Conservation (phyloP, 1,140 invertebrate species). For the Artemia franciscana region DNA sequence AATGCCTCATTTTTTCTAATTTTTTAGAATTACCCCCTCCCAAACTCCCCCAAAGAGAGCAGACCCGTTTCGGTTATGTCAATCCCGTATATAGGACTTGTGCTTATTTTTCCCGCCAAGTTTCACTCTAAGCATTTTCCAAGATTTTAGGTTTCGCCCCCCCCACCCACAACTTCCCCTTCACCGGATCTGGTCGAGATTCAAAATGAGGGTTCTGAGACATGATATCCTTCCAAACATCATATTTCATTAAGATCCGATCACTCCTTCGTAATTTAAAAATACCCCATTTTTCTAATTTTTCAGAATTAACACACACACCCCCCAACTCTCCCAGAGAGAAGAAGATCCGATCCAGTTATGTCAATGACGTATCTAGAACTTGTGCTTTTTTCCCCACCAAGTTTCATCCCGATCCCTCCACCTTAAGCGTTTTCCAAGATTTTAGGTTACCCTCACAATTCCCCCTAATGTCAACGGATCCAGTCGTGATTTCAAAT, state of each 20-base stretch:
- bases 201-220: not conserved
- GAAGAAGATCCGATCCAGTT: not conserved
- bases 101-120: not conserved
- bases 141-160: not conserved
- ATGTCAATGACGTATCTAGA: not conserved
- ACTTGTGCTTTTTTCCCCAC: not conserved
- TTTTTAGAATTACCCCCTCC: not conserved
- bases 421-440: not conserved
- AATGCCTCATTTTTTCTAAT: not conserved
- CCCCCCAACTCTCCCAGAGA: not conserved
- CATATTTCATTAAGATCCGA: not conserved
- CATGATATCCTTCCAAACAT: not conserved
- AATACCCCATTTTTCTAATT: no score
- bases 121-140: not conserved
- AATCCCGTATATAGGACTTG: not conserved
- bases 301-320: not conserved
- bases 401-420: not conserved
- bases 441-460: no score
- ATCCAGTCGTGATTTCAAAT: no score
- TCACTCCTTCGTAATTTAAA: not conserved
- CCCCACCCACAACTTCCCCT: not conserved
- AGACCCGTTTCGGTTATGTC: not conserved
- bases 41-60: not conserved
- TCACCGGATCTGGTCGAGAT: not conserved
- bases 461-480: no score